Evolutionary conservation across 2,888 invertebrate species (phyloP), one percentile per base, ranked within the genome.

Genomic region (Callyntrura sp.): DNA sequence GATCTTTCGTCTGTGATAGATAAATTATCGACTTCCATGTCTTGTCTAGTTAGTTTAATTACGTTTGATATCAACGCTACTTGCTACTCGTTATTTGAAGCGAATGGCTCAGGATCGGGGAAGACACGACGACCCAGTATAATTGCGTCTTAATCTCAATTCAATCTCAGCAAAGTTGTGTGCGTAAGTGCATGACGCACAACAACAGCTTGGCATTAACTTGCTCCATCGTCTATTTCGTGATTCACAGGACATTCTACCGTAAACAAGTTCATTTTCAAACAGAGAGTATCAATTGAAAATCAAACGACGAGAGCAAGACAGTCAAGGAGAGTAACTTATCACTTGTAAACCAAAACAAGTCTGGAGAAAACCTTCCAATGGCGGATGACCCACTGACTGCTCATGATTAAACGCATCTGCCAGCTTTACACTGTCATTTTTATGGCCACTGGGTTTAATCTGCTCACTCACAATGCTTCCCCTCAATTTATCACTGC

Each of bases 311-410:
- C 60, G 43, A 43, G 60, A 79, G 28, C 43, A 79, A n/a, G 35
- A 79, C 35, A 79, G 35, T 79, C 79, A 79, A 79, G 79, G 79
- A 57, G 20, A 79, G 79, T 79, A 60, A 79, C 79, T 60, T 79
- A 35, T 79, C 35, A 79, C 35, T 57, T 17, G 17, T 79, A 79
- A 51, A 55, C 76, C 76, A 51, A 76, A 79, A 79, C 57, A 79
- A 35, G 60, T 79, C 60, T 79, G 43, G 60, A 60, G 43, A 60
- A 79, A 12, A 51, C 79, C 28, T 79, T 65, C 65, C 43, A 55
- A 11, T 45, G 28, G 48, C 17, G 78, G 60, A 65, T 88, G 87
- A 82, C 82, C 87, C 35, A 81, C 87, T 86, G 87, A 82, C 73
- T 81, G 57, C 55, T 68, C 57, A 17, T 70, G 65, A 81, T 86